These are phyloP conservation scores for Ethmia dodecea DNA, from an alignment of 2,888 invertebrate genomes.

Conservation along the genomic window DNA sequence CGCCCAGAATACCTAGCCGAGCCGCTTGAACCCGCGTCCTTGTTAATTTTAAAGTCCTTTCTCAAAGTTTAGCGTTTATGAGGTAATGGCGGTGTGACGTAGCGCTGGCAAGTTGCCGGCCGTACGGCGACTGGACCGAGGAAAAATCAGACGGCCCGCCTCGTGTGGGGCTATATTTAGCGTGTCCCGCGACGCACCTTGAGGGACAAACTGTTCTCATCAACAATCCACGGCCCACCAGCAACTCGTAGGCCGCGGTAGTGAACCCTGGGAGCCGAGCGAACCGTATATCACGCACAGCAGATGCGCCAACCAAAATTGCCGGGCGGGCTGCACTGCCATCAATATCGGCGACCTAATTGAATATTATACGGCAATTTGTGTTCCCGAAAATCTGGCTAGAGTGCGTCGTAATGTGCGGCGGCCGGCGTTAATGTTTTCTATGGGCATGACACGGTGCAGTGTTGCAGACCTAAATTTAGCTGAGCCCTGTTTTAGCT, in stretches of 20 bases:
- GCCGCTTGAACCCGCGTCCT: slow-evolving; percentile 54
- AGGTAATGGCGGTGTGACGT: slow-evolving; percentile 69
- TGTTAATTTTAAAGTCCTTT: slow-evolving; percentile 75
- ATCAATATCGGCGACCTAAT: slow-evolving; percentile 72
- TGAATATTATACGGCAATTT: slow-evolving; percentile 76
- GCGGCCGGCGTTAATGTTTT: slow-evolving; percentile 57
- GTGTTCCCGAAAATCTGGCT: slow-evolving; percentile 74
- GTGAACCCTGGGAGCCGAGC: slow-evolving; percentile 32
- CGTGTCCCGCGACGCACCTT: slow-evolving; percentile 55
- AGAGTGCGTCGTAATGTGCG: slow-evolving; percentile 53
- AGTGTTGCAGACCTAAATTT: slow-evolving; percentile 69
- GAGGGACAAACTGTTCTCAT: slow-evolving; percentile 52
- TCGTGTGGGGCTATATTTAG: slow-evolving; percentile 48
- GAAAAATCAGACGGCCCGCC: slow-evolving; percentile 54
- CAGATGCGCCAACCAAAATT: slow-evolving; percentile 73
- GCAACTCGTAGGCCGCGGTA: slow-evolving; percentile 5
- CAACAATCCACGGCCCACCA: no score
- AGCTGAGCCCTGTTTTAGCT: slow-evolving; percentile 57
- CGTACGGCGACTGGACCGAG: slow-evolving; percentile 46
- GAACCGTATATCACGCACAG: slow-evolving; percentile 70
- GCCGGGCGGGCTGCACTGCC: slow-evolving; percentile 48
- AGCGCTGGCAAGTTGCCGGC: slow-evolving; percentile 73
- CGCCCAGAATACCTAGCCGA: slow-evolving; percentile 21
- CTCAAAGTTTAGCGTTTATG: slow-evolving; percentile 69
- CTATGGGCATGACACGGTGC: slow-evolving; percentile 61